Percentiles rank a stretch among this genome's conserved stretches.
phyloP scores from a whole-genome alignment of 2,888 invertebrate genomes.

The Pherbina coryleti region DNA sequence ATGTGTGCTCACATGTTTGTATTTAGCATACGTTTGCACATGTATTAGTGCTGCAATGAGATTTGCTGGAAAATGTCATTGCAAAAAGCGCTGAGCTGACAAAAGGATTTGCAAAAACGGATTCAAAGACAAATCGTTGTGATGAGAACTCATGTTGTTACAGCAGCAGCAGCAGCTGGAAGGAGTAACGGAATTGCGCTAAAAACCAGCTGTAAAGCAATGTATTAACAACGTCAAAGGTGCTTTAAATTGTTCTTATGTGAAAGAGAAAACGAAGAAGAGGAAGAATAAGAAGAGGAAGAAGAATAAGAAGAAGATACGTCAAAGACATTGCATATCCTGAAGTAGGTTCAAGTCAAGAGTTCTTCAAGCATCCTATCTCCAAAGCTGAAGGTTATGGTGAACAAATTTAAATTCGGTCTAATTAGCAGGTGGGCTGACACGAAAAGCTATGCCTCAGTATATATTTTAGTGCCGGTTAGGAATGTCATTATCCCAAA shows the following conservation, averaged over 20 bases:
- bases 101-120: slow-evolving; percentile 6
- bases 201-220: background rate
- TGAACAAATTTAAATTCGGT: background rate
- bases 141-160: background rate
- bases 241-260: background rate
- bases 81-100: slow-evolving; percentile 20
- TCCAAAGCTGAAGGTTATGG: too few species aligned
- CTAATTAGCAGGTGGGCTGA: background rate
- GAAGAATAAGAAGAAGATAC: background rate
- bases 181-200: background rate
- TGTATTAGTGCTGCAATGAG: slow-evolving; percentile 13
- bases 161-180: background rate
- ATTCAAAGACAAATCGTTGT: background rate
- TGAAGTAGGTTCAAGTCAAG: too few species aligned
- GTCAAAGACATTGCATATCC: too few species aligned
- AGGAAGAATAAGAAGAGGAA: too few species aligned
- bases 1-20: background rate
- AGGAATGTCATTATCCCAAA: too few species aligned
- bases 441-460: too few species aligned
- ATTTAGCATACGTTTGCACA: background rate
- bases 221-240: background rate
- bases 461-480: too few species aligned
- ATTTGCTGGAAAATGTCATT: slow-evolving; percentile 22
- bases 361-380: too few species aligned
- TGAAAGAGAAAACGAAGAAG: background rate